A percentile compares a stretch with the other conserved stretches of the same genome.
These are phyloP conservation scores for Nephrotoma flavescens DNA, from an alignment of 2,888 invertebrate genomes.

Conservation along the genomic window DNA sequence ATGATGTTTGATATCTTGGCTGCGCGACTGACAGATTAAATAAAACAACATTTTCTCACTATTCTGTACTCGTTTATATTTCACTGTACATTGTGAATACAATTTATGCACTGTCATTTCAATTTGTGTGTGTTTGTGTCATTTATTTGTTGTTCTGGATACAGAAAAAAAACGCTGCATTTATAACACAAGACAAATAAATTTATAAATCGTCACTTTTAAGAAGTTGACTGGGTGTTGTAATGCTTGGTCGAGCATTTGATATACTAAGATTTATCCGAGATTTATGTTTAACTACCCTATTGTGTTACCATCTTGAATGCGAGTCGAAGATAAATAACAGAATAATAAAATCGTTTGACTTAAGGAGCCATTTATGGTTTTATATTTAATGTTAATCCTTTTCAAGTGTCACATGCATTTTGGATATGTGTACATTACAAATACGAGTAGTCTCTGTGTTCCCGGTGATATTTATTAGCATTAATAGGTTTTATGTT, in stretches of 20 bases:
- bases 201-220: not conserved
- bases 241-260: not conserved
- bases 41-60: not conserved
- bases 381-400: not conserved
- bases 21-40: not conserved
- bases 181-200: not conserved
- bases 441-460: not conserved
- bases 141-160: no score
- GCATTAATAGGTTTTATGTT: not conserved
- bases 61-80: not conserved
- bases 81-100: not conserved
- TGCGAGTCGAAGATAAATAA: not conserved
- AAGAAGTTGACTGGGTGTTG: not conserved
- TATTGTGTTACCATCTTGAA: not conserved
- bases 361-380: not conserved
- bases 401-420: not conserved
- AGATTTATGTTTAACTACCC: not conserved
- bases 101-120: not conserved
- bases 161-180: not conserved
- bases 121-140: not conserved
- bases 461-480: not conserved
- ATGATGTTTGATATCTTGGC: not conserved
- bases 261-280: not conserved
- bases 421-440: not conserved
- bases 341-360: not conserved